A percentile compares a stretch with the other conserved stretches of the same genome.
These are phyloP conservation scores for Barypeithes pellucidus DNA, from an alignment of 2,888 invertebrate genomes.

Conservation along the genomic window DNA sequence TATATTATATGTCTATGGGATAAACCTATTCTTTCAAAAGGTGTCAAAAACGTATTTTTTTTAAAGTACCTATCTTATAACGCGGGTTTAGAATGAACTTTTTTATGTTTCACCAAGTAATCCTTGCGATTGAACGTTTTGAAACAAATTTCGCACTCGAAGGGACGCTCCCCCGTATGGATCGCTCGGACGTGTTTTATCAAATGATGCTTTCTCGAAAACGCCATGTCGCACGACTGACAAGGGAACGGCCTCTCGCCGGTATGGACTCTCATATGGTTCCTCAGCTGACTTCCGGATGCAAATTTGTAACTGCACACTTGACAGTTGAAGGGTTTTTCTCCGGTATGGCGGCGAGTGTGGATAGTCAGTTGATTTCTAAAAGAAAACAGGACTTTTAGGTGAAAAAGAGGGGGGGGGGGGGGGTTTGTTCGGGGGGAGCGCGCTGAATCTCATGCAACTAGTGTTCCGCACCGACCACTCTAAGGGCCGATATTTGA, in stretches of 20 bases:
- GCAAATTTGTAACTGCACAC: conserved; percentile 47
- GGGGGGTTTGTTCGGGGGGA: no score
- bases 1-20: no score
- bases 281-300: conserved; percentile 39
- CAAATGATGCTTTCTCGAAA: conserved; percentile 62
- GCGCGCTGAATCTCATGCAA: no score
- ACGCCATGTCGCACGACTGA: conserved; percentile 62
- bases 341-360: conserved; percentile 47
- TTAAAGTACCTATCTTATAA: neutral
- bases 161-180: conserved; percentile 65
- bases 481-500: no score
- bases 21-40: neutral
- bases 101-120: conserved; percentile 51
- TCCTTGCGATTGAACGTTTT: conserved; percentile 49
- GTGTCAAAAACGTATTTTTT: neutral
- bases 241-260: conserved; percentile 65
- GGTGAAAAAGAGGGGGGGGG: no score
- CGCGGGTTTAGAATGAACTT: conserved; percentile 11
- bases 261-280: conserved; percentile 62
- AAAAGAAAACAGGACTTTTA: neutral
- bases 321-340: conserved; percentile 49
- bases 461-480: no score
- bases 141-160: conserved; percentile 67
- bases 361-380: conserved; percentile 49
- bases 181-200: conserved; percentile 62